Conservation (phyloP, 2,888 invertebrate species). For the Tetragonisca angustula region DNA sequence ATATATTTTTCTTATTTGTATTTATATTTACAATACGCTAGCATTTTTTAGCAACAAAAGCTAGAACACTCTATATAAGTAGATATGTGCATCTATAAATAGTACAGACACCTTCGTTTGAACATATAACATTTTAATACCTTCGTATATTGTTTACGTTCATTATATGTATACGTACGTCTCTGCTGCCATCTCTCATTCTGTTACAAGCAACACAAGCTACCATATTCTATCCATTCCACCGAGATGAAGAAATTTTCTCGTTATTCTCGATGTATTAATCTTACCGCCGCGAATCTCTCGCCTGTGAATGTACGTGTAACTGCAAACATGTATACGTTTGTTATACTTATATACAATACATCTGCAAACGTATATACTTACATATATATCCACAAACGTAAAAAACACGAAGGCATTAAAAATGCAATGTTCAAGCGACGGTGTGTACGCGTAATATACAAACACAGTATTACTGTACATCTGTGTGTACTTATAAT, state of each 20-base stretch:
- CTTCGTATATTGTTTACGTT: not conserved
- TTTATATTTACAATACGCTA: not conserved
- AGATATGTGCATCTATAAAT: no score
- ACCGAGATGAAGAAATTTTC: slow-evolving; percentile 59
- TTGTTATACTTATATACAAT: no score
- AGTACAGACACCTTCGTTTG: not conserved
- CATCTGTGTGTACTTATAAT: not conserved
- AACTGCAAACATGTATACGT: not conserved
- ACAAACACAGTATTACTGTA: not conserved
- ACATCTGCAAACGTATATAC: no score
- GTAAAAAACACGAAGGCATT: slow-evolving; percentile 26
- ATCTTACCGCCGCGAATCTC: slow-evolving; percentile 70
- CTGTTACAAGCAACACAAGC: not conserved
- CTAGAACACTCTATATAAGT: no score
- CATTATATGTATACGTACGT: not conserved
- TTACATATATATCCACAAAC: not conserved
- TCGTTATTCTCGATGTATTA: slow-evolving; percentile 80
- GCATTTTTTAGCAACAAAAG: not conserved
- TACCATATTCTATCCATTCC: not conserved
- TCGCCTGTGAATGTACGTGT: slow-evolving; percentile 21
- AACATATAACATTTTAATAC: not conserved
- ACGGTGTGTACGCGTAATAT: not conserved
- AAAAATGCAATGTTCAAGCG: slow-evolving; percentile 30
- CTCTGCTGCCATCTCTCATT: not conserved
- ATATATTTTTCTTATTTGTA: not conserved